Evolutionary conservation across 2,888 invertebrate genomes (phyloP), one percentile per base, ranked within the genome.

Genomic region (Timandra comae): DNA sequence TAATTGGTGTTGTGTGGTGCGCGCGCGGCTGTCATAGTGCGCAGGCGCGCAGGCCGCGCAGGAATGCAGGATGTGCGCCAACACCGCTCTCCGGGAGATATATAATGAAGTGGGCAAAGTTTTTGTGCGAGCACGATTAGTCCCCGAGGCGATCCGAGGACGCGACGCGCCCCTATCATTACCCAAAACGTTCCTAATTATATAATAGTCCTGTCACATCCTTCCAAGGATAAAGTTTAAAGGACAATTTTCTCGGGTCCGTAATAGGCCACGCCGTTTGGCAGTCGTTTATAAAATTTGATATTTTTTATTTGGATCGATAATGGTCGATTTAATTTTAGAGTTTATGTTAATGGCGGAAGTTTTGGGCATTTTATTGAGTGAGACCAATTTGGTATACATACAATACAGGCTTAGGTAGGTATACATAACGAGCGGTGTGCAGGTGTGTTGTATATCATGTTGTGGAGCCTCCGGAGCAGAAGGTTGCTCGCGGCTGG

Each of bases 171-270:
- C 78, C 80, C 84, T 81, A 74, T 84, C 72, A 84, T 85, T 85
- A 84, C 73, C 58, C 65, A 79, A 75, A 84, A 76, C 76, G 82
- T 63, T 80, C 74, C 78, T 84, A 84, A 85, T 84, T 82, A 77
- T 80, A 80, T 85, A 85, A 85, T 82, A 77, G 75, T 71, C 76
- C 76, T 84, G 84, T 85, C 82, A 79, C 80, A 82, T 69, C 67
- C 75, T 68, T 76, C 64, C 54, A 58, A 47, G 63, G 66, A 69
- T 77, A 74, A 68, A 67, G 62, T 65, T 61, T 64, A 71, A 76
- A 66, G 73, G 84, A 82, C 82, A 82, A 82, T 80, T 76, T 81
- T 63, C 69, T 51, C 66, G 53, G 62, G 64, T 43, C 52, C 42
- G 53, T 77, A 80, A 79, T 80, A 71, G 67, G 53, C 66, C 58